A percentile compares a stretch with the other conserved stretches of the same genome.
Evolutionary conservation across 2,888 invertebrate species (phyloP).

Genomic region (Drosophila subsilvestris): DNA sequence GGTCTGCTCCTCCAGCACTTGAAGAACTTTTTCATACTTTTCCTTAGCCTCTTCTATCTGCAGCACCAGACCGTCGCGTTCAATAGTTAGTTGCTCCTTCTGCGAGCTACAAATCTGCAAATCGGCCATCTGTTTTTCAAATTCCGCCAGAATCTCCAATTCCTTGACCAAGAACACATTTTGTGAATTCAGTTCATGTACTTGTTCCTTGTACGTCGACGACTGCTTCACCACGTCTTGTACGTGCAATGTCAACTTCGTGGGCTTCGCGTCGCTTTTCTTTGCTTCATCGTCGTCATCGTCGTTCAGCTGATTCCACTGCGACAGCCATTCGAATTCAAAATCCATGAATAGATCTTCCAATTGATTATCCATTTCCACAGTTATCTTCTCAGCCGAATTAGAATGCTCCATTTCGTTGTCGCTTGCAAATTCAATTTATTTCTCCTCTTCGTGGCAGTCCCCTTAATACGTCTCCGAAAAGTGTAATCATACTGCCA

Average conservation of each 20-base stretch:
- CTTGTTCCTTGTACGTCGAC: background rate
- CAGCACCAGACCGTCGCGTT: conserved; percentile 12
- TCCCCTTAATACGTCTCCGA: background rate
- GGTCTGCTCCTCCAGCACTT: conserved; percentile 7
- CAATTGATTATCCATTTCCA: background rate
- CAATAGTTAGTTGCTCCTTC: conserved; percentile 4
- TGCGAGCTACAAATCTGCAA: background rate
- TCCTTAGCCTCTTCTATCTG: background rate
- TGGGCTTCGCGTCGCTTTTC: background rate
- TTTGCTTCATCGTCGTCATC: background rate
- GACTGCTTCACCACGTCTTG: background rate
- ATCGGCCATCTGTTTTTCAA: background rate
- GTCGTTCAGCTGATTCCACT: background rate
- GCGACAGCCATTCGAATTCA: background rate
- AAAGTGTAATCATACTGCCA: background rate
- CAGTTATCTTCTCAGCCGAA: background rate
- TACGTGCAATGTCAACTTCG: background rate
- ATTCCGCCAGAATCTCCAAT: background rate
- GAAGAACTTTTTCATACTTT: background rate
- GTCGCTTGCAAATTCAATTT: background rate
- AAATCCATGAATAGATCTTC: background rate
- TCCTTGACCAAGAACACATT: background rate
- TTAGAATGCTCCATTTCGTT: background rate
- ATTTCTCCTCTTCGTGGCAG: background rate
- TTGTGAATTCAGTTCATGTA: background rate